phyloP scores from a whole-genome alignment of 2,797 vertebrate genomes.

The Gymnoscopelus braueri region DNA sequence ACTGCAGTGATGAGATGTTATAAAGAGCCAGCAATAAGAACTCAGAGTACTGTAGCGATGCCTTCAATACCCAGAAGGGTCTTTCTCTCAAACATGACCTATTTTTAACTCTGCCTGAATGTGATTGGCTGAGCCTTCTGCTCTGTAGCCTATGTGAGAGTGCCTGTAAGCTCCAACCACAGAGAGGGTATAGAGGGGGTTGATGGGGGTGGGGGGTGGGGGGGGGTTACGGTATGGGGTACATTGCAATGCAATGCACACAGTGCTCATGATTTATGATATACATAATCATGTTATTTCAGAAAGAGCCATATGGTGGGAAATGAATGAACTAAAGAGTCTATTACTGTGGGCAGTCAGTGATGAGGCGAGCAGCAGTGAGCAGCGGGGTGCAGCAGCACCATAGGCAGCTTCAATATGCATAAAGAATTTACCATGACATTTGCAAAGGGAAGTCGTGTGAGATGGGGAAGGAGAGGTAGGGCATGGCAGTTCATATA shows the following conservation, averaged over 20 bases:
- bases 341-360: neutral
- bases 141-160: conserved; percentile 67
- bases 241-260: conserved; percentile 36
- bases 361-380: conserved; percentile 13
- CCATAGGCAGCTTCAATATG: conserved; percentile 63
- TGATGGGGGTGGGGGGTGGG: no score
- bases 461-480: conserved; percentile 34
- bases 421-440: conserved; percentile 73
- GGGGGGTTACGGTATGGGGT: neutral
- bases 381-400: conserved; percentile 40
- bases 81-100: conserved; percentile 84
- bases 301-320: conserved; percentile 18
- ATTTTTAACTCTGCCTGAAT: conserved; percentile 82
- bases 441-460: conserved; percentile 59
- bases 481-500: conserved; percentile 32
- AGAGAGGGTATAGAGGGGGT: conserved; percentile 19
- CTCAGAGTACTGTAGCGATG: conserved; percentile 67
- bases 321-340: conserved; percentile 28
- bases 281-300: conserved; percentile 33
- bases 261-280: conserved; percentile 47
- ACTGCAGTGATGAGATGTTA: conserved; percentile 38
- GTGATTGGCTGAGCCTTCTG: conserved; percentile 75
- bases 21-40: conserved; percentile 55
- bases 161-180: conserved; percentile 37
- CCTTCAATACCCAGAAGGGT: conserved; percentile 79